Percentiles rank a stretch among this genome's conserved stretches.
Conservation (phyloP, 2,888 invertebrate species). For the Epirrhoe alternata region DNA sequence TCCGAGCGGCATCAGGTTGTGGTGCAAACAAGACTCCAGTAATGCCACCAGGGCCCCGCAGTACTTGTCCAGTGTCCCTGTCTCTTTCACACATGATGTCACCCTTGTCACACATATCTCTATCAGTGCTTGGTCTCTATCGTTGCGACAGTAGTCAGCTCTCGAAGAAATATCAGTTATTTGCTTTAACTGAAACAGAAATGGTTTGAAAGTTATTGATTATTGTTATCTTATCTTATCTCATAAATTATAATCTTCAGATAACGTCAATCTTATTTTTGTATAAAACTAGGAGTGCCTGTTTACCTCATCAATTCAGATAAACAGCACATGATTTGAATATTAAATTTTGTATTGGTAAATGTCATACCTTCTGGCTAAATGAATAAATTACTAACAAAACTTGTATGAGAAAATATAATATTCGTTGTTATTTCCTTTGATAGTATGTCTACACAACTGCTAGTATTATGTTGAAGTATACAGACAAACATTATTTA, state of each 20-base stretch:
- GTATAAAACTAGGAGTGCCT: constrained; percentile 33
- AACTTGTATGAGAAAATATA: background rate
- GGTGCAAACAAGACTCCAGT: constrained; percentile 94
- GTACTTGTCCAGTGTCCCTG: constrained; percentile 93
- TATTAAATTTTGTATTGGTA: constrained; percentile 25
- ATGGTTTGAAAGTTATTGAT: constrained; percentile 1
- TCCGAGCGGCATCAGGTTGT: constrained; percentile 91
- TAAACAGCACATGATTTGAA: constrained; percentile 28
- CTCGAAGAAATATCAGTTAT: constrained; percentile 93
- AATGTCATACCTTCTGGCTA: constrained; percentile 22
- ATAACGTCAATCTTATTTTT: constrained; percentile 31
- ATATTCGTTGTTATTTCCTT: background rate
- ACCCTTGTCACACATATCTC: constrained; percentile 97
- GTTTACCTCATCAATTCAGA: constrained; percentile 10
- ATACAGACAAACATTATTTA: background rate
- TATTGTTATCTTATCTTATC: constrained; percentile 33
- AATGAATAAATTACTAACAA: constrained; percentile 8
- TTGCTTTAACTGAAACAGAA: constrained; percentile 85
- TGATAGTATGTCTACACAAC: background rate
- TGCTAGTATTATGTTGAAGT: background rate
- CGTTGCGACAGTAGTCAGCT: constrained; percentile 92
- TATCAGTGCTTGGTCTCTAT: constrained; percentile 97
- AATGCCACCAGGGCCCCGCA: constrained; percentile 93
- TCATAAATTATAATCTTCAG: constrained; percentile 23
- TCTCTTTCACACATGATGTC: constrained; percentile 96